Base-by-base conservation (phyloP, 1,140 invertebrate genomes). In the Halictus rubicundus region DNA sequence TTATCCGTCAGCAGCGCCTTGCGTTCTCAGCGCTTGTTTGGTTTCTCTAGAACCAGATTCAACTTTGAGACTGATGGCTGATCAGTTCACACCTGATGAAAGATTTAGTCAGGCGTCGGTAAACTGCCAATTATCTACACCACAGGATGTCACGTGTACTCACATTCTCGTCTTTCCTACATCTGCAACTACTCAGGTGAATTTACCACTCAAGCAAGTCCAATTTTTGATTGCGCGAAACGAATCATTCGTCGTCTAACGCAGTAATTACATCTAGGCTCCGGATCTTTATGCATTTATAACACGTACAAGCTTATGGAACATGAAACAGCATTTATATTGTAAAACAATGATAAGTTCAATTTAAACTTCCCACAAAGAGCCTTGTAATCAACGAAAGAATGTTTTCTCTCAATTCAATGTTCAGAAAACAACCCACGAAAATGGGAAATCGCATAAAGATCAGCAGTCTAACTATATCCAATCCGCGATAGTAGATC, bases 121-220 rank as follows among this genome's bases (percentile, higher is more conserved):
- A 89, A 96, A 97, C 93, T 96, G 96, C 91, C 95, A 97, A 84
- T 94, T 98, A 72, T 97, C 96, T 66, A 98, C 98, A 65, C 97
- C 97, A 9, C 96, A 98, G 87, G 98, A 99, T 94, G 97, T 98
- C 66, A 97, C 97, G 66, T 98, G 97, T 89, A 99, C 99, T 66
- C 99, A 99, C 92, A 99, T 99, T 84, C 95, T 99, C 78, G 99
- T 99, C 78, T 99, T 99, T 94, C 99, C 99, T 65, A 99, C 98
- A 12, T 99, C 98, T 73, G 98, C 99, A 42, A 98, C 97, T 49
- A 98, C 98, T 73, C 97, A 98, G 95, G 97, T 98, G 93, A 89
- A 82, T 46, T 46, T 10, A 46, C 12, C 10, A 2, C 42, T 3
- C 42, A 12, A 46, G 21, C 37, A 25, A 70, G 4, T n/a, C 19